Conservation (phyloP, 2,888 invertebrate genomes). For the Lathronympha strigana region DNA sequence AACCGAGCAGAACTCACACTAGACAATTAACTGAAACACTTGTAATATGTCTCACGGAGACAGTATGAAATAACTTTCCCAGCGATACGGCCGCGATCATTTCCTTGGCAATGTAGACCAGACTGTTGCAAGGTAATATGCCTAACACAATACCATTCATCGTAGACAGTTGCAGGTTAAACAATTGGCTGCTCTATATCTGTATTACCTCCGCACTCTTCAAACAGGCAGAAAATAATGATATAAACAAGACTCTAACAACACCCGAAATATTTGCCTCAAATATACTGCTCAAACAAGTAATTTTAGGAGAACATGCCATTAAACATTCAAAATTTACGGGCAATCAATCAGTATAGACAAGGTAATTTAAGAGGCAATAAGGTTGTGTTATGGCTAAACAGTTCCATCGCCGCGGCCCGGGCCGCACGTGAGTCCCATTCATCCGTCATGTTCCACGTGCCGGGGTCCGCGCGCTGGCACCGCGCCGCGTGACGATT, state of each 20-base stretch:
- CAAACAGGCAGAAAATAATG: conserved; percentile 5
- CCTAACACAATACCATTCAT: conserved; percentile 64
- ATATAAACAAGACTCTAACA: conserved; percentile 16
- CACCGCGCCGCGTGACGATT: conserved; percentile 75
- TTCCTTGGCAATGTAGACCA: conserved; percentile 62
- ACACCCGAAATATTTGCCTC: conserved; percentile 25
- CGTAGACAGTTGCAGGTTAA: conserved; percentile 44
- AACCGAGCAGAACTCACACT: conserved; percentile 59
- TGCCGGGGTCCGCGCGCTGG: conserved; percentile 68
- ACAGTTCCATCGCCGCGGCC: conserved; percentile 43
- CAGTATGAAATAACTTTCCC: conserved; percentile 68
- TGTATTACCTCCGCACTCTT: neutral
- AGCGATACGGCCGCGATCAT: conserved; percentile 43
- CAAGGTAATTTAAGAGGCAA: conserved; percentile 48
- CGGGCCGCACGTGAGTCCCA: conserved; percentile 68
- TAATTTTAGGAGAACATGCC: conserved; percentile 31
- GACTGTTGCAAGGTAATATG: conserved; percentile 58
- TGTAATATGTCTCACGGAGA: conserved; percentile 69
- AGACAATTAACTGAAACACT: conserved; percentile 69
- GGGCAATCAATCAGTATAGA: conserved; percentile 49
- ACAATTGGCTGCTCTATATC: conserved; percentile 2
- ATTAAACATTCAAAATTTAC: conserved; percentile 52
- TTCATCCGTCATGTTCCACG: conserved; percentile 77
- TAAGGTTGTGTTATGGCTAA: conserved; percentile 44
- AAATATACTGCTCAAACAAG: conserved; percentile 28